These are phyloP conservation scores for Pachyrhynchus sulphureomaculatus DNA, from an alignment of 1,140 invertebrate species.

Conservation along the genomic window DNA sequence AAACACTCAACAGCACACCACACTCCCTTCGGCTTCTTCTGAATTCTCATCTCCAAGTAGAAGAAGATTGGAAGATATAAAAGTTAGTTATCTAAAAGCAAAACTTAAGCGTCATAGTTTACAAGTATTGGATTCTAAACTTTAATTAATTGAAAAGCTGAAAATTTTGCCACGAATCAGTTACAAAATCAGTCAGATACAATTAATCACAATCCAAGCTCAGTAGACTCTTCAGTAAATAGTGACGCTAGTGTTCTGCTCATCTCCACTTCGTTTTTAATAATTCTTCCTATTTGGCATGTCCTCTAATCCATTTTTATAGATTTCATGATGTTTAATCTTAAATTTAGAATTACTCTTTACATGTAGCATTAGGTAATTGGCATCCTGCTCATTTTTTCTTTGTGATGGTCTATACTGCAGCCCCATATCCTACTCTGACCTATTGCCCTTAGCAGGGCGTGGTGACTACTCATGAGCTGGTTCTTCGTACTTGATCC, in stretches of 20 bases:
- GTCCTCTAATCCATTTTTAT: no score
- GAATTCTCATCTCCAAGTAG: conserved; percentile 58
- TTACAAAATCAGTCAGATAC: conserved; percentile 15
- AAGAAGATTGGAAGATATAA: conserved; percentile 90
- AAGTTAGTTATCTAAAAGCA: conserved; percentile 92
- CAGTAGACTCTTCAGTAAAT: conserved; percentile 33
- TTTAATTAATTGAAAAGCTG: conserved; percentile 90
- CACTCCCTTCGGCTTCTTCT: conserved; percentile 60
- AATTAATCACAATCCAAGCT: conserved; percentile 31
- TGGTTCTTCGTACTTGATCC: no score
- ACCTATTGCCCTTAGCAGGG: no score
- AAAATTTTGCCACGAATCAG: conserved; percentile 68
- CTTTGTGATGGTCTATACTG: no score
- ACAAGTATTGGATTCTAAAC: conserved; percentile 94
- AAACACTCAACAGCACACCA: conserved; percentile 53
- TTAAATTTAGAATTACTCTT: no score
- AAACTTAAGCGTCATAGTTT: conserved; percentile 90
- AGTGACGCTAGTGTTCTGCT: conserved; percentile 35
- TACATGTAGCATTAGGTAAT: no score
- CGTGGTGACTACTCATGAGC: no score
- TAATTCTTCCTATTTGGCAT: no score
- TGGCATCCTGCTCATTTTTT: no score
- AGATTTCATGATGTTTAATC: no score
- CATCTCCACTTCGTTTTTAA: no score
- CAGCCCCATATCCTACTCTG: no score